phyloP scores from a whole-genome alignment of 2,113 vertebrate genomes.

The Cryptomyrus ogoouensis region DNA sequence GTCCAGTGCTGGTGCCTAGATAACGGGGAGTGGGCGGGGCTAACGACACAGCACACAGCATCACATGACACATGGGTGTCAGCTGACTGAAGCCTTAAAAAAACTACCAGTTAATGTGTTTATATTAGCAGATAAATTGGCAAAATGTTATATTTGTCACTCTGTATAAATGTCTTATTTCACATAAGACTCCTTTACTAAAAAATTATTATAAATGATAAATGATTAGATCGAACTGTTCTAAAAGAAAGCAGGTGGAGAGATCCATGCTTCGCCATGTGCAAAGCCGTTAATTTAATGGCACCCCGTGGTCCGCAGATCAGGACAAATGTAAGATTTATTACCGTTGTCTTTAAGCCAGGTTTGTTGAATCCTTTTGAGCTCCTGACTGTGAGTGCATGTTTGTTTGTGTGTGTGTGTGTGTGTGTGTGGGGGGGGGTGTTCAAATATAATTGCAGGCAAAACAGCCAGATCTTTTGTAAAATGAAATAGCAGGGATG shows the following conservation, averaged over 20 bases:
- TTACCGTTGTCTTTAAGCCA: not conserved
- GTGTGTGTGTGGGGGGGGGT: constrained; percentile 24
- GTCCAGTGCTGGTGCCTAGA: constrained; percentile 37
- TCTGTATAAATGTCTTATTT: not conserved
- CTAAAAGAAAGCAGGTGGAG: not conserved
- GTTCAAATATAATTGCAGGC: constrained; percentile 60
- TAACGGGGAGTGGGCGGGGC: constrained; percentile 16
- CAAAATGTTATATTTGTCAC: not conserved
- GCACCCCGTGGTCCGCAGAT: not conserved
- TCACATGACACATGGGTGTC: constrained; percentile 27
- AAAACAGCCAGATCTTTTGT: constrained; percentile 60
- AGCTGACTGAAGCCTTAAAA: not conserved
- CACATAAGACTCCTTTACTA: not conserved
- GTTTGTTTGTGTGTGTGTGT: not conserved
- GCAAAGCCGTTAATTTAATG: not conserved
- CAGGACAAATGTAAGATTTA: not conserved
- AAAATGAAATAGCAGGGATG: constrained; percentile 70
- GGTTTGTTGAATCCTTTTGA: constrained; percentile 27
- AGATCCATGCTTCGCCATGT: not conserved
- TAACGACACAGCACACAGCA: constrained; percentile 20
- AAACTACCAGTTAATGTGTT: not conserved
- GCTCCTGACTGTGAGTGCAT: constrained; percentile 47
- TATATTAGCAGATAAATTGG: not conserved
- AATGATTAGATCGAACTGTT: not conserved
- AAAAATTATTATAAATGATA: not conserved